phyloP scores from a whole-genome alignment of 2,797 vertebrate species.

The Notolepis coatsorum region DNA sequence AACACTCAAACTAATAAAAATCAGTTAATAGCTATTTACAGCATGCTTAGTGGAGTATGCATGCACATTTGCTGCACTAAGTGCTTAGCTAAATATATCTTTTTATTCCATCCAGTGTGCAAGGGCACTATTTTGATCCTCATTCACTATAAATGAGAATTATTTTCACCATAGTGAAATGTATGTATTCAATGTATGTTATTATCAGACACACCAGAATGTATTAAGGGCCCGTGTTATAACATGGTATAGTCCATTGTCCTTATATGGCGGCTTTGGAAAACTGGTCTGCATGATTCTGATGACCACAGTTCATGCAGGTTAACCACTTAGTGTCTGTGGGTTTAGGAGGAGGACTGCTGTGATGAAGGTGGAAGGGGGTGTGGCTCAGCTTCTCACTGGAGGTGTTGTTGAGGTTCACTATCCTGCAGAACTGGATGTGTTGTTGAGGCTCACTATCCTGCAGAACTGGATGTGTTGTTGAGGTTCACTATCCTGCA shows the following conservation, averaged over 20 bases:
- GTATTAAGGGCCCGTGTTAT: conserved; percentile 31
- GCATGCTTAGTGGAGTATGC: conserved; percentile 41
- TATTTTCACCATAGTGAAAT: conserved; percentile 64
- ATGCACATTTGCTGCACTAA: conserved; percentile 46
- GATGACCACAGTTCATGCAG: conserved; percentile 59
- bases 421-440: conserved; percentile 42
- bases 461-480: too few relatives aligned
- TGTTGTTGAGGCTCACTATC: too few relatives aligned
- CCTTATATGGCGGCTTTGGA: conserved; percentile 40
- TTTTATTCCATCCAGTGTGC: conserved; percentile 48
- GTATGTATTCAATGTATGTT: conserved; percentile 53
- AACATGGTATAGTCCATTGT: conserved; percentile 37
- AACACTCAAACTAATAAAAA: conserved; percentile 23
- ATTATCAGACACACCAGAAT: conserved; percentile 38
- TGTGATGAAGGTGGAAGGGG: conserved; percentile 59
- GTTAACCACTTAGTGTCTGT: conserved; percentile 73
- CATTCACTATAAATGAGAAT: conserved; percentile 75
- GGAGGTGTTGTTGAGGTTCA: conserved; percentile 43
- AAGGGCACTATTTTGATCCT: conserved; percentile 77
- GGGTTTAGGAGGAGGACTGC: conserved; percentile 58
- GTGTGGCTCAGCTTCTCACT: conserved; percentile 35
- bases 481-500: too few relatives aligned
- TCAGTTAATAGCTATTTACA: conserved; percentile 43
- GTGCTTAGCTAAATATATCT: conserved; percentile 58
- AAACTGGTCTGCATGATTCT: conserved; percentile 38